Evolutionary conservation across 2,113 vertebrate genomes (phyloP).

Genomic region (Cavia porcellus): DNA sequence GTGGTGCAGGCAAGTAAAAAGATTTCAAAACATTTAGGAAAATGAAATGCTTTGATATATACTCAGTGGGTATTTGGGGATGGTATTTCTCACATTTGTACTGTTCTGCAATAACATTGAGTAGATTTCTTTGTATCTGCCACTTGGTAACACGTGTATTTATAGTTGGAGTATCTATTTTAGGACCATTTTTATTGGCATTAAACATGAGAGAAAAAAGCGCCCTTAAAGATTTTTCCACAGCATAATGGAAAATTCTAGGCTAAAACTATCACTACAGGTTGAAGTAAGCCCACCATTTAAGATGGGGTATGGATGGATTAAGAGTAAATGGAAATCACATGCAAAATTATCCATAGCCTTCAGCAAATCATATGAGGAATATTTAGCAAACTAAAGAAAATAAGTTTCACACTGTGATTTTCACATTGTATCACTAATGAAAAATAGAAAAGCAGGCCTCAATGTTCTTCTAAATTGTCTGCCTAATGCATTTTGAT

Average conservation of each 20-base stretch:
- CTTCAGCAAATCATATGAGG: constrained; percentile 38
- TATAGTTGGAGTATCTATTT: neutral
- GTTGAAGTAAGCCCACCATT: neutral
- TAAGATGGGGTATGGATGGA: neutral
- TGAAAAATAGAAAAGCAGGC: neutral
- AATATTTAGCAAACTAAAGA: constrained; percentile 6
- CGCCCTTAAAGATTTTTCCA: neutral
- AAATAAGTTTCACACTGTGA: neutral
- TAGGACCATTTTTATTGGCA: neutral
- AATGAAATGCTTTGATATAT: neutral
- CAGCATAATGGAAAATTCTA: neutral
- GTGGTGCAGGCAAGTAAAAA: neutral
- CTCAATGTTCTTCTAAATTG: constrained; percentile 38
- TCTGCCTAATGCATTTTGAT: constrained; percentile 52
- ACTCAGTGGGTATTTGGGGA: neutral
- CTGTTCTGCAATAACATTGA: neutral
- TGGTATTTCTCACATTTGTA: neutral
- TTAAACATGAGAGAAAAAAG: neutral
- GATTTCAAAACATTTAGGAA: neutral
- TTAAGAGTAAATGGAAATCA: constrained; percentile 44
- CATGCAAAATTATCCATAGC: constrained; percentile 1
- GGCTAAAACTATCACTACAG: neutral
- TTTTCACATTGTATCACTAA: constrained; percentile 57
- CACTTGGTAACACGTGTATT: neutral
- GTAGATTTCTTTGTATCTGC: neutral